A percentile compares a stretch with the other conserved stretches of the same genome.
Conservation (phyloP, 1,140 invertebrate species). For the Leptonema lineaticorne region DNA sequence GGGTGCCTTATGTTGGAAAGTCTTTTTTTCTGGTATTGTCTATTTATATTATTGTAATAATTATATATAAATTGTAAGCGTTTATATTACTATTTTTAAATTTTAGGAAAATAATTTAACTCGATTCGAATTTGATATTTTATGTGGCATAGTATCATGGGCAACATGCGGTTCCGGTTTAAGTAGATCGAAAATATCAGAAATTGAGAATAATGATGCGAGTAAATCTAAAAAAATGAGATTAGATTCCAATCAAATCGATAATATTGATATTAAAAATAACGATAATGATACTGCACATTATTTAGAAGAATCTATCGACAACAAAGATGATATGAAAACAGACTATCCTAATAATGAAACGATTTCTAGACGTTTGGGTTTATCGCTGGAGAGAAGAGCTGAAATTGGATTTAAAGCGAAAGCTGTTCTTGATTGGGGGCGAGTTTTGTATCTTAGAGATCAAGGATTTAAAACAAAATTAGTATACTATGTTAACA, state of each 20-base stretch:
- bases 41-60: not conserved
- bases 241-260: constrained; percentile 10
- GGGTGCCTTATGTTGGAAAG: constrained; percentile 69
- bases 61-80: not conserved
- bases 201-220: constrained; percentile 45
- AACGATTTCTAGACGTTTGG: constrained; percentile 42
- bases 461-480: constrained; percentile 59
- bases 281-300: not conserved
- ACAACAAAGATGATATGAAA: not conserved
- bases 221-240: constrained; percentile 34
- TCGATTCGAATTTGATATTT: constrained; percentile 68
- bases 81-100: constrained; percentile 27
- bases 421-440: constrained; percentile 76
- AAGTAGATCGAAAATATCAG: constrained; percentile 50
- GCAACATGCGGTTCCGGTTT: constrained; percentile 73
- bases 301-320: constrained; percentile 3
- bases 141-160: constrained; percentile 81
- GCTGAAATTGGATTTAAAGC: constrained; percentile 69
- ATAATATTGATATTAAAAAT: not conserved
- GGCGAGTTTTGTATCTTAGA: constrained; percentile 65
- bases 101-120: constrained; percentile 60
- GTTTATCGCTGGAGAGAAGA: constrained; percentile 51
- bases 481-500: constrained; percentile 66
- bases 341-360: not conserved
- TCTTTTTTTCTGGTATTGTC: constrained; percentile 57